phyloP scores from a whole-genome alignment of 1,140 invertebrate genomes.

The Atopsyche davidsoni region DNA sequence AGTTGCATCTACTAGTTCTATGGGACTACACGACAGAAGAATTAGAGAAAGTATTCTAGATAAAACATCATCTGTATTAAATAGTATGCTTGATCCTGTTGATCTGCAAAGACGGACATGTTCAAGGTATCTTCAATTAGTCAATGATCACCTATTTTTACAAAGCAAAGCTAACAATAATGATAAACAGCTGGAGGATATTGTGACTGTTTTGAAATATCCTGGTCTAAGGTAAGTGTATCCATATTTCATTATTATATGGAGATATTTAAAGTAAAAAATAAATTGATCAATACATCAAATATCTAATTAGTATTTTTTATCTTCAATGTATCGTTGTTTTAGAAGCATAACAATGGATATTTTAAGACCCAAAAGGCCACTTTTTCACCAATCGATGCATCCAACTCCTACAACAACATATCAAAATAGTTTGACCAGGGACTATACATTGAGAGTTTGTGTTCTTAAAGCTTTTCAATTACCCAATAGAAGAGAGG shows the following conservation, averaged over 20 bases:
- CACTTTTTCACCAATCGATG: constrained; percentile 22
- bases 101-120: constrained; percentile 48
- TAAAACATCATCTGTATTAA: constrained; percentile 25
- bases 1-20: constrained; percentile 3
- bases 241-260: background rate
- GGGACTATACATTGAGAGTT: constrained; percentile 24
- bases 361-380: constrained; percentile 26
- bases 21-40: background rate
- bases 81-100: constrained; percentile 39
- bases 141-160: constrained; percentile 50
- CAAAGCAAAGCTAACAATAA: constrained; percentile 34
- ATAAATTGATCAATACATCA: constrained; percentile 15
- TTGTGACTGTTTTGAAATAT: constrained; percentile 34
- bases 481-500: constrained; percentile 22
- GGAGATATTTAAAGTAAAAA: constrained; percentile 15
- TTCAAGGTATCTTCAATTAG: constrained; percentile 44
- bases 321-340: background rate
- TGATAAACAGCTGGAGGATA: constrained; percentile 32
- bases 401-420: constrained; percentile 10
- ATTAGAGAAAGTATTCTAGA: constrained; percentile 16
- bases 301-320: background rate
- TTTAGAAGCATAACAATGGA: constrained; percentile 25
- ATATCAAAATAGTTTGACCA: constrained; percentile 4
- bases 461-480: constrained; percentile 28
- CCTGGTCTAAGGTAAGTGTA: constrained; percentile 32